Evolutionary conservation across 2,113 vertebrate genomes (phyloP).

Genomic region (Ptyas mucosa): DNA sequence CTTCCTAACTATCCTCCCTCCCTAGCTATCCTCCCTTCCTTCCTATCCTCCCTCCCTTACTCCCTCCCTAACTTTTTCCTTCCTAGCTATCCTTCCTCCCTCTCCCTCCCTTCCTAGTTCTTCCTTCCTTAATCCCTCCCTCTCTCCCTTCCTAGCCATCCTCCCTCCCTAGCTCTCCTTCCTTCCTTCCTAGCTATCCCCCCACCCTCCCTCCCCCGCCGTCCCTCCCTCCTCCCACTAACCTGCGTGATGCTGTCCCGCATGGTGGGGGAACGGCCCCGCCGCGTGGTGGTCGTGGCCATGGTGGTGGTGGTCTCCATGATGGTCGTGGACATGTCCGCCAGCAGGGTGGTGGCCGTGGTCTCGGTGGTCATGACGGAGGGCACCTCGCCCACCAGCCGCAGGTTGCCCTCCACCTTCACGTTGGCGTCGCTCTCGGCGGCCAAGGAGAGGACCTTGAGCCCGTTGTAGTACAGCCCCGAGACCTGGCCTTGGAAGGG

Average conservation of each 20-base stretch:
- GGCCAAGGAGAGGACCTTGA: constrained; percentile 91
- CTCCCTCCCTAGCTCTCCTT: no score
- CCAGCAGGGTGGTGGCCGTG: constrained; percentile 85
- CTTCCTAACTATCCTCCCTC: no score
- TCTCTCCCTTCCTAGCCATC: no score
- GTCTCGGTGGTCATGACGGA: constrained; percentile 85
- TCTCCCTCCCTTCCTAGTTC: no score
- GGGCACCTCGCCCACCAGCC: constrained; percentile 87
- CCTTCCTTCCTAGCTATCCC: neutral
- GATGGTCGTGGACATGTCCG: constrained; percentile 93
- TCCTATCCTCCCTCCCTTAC: no score
- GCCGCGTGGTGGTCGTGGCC: constrained; percentile 90
- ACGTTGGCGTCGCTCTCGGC: constrained; percentile 89
- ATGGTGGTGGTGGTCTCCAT: constrained; percentile 95
- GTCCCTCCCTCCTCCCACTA: constrained; percentile 22
- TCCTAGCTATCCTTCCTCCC: neutral
- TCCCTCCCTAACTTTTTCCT: no score
- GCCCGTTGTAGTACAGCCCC: constrained; percentile 92
- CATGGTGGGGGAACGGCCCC: constrained; percentile 86
- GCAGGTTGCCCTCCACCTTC: constrained; percentile 85
- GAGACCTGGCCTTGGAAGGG: constrained; percentile 96
- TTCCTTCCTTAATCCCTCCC: no score
- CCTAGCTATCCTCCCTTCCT: no score
- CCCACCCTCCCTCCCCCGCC: neutral
- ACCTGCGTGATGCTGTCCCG: constrained; percentile 92